Conservation (phyloP, 1,140 invertebrate species). For the Akabosia matsudoensis region DNA sequence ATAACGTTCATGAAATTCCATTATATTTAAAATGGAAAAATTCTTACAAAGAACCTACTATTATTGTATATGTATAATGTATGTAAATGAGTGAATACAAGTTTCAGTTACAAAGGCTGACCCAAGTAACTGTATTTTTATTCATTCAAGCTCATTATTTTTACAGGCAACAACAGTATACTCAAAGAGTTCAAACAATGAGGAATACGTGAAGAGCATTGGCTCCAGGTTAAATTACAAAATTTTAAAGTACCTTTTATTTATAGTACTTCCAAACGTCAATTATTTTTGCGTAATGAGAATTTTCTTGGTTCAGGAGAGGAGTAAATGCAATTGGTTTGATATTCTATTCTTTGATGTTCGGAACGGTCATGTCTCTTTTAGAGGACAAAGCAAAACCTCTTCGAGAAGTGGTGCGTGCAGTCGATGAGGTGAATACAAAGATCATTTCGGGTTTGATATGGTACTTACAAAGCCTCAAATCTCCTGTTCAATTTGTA, state of each 20-base stretch:
- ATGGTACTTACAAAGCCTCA: constrained; percentile 61
- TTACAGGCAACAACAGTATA: constrained; percentile 34
- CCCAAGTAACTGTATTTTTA: neutral
- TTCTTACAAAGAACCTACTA: neutral
- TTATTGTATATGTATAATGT: no score
- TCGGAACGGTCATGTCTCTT: constrained; percentile 78
- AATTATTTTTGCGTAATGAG: no score
- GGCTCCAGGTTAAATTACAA: neutral
- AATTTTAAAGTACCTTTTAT: neutral
- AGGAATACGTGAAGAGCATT: neutral
- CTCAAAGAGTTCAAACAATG: neutral
- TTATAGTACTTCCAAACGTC: no score
- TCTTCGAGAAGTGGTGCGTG: constrained; percentile 60
- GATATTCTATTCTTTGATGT: constrained; percentile 80
- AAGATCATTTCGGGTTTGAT: constrained; percentile 82
- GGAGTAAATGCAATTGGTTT: constrained; percentile 84
- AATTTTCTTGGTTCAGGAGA: neutral
- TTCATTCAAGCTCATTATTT: neutral
- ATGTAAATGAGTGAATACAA: neutral
- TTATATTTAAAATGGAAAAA: neutral
- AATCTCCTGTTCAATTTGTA: neutral
- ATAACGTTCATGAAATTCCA: neutral
- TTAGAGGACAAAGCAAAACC: constrained; percentile 62
- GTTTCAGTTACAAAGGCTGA: neutral
- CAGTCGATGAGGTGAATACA: constrained; percentile 81